Base-by-base conservation (phyloP, 2,888 invertebrate species). In the Ichneumon xanthorius region DNA sequence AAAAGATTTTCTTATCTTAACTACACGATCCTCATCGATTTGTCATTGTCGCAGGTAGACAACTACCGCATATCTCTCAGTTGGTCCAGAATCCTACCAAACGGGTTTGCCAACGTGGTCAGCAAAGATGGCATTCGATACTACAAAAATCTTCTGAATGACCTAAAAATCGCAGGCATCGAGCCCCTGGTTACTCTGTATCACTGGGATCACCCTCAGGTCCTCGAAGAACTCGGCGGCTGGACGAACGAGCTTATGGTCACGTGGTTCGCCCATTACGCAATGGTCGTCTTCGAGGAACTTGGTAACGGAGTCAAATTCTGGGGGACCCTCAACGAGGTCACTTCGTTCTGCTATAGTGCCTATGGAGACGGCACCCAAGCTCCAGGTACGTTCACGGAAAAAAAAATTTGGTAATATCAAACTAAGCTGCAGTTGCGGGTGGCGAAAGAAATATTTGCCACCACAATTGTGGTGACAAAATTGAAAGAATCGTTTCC, bases 261-360 rank as follows among this genome's bases (percentile, higher is more conserved):
- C 0, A 95, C 95, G 53, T 96, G 95, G 91, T 97, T 96, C 89
- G 94, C 94, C 16, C 95, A 96, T 87, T 96, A 96, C 82, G 96
- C 96, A 0, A 94, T 94, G 89, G 93, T 96, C 48, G 92, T 95
- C 11, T 95, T 95, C 84, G 90, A 93, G 65, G 87, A 93, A 16
- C 95, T 95, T 73, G 95, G 95, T 0, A 92, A 94, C 65, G 92
- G 94, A 76, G 95, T 96, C 0, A 93, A 94, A 90, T 90, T 92
- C 53, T 97, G 97, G 96, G 95, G 96, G 67, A 97, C 97, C 0
- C 94, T 97, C 87, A 97, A 97, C 90, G 96, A 96, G 89, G 96
- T 96, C 0, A 90, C 92, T 0, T 92, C 94, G 0, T 94, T 95
- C 89, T 95, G 95, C 89, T 90, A 92, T 14, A 94, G 94, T 71